Percentiles rank a stretch among this genome's conserved stretches.
phyloP scores from a whole-genome alignment of 2,113 vertebrate genomes.

The Paramormyrops kingsleyae region DNA sequence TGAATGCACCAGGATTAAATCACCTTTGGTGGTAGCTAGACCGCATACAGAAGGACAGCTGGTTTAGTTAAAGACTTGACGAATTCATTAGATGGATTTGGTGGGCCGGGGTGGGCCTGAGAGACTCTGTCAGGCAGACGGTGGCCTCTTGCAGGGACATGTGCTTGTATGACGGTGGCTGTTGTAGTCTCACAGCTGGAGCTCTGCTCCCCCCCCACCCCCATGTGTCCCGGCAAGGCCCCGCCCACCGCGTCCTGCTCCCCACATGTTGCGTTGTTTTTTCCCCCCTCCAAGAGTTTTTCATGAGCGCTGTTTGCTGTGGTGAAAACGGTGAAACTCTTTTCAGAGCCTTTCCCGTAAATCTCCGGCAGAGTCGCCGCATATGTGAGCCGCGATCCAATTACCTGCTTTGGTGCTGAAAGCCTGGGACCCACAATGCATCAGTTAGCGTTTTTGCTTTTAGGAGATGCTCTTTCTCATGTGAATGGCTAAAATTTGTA shows the following conservation, averaged over 20 bases:
- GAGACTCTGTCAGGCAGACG: not conserved
- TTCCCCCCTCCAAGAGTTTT: not conserved
- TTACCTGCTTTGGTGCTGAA: not conserved
- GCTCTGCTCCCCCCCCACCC: not conserved
- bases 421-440: not conserved
- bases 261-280: not conserved
- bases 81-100: not conserved
- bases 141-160: not conserved
- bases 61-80: not conserved
- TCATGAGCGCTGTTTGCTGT: not conserved
- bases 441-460: not conserved
- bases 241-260: not conserved
- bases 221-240: not conserved
- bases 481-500: not conserved
- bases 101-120: not conserved
- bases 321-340: not conserved
- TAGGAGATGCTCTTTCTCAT: not conserved
- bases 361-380: not conserved
- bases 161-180: not conserved
- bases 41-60: not conserved
- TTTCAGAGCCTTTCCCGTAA: not conserved
- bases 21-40: not conserved
- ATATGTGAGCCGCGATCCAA: not conserved
- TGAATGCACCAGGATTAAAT: not conserved
- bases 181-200: not conserved